Conservation (phyloP, 2,797 vertebrate species). For the Aselliscus stoliczkanus region DNA sequence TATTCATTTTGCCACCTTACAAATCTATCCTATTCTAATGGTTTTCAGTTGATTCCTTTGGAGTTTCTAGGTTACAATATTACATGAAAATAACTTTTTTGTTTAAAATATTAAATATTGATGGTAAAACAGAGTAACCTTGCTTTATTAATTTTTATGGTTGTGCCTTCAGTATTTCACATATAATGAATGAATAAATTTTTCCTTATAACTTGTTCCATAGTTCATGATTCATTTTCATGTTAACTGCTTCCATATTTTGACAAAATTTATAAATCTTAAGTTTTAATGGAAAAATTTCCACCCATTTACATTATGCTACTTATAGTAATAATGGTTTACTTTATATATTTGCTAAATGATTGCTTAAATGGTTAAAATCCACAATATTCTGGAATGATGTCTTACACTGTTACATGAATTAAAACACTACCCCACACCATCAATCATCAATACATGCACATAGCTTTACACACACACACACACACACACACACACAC, state of each 20-base stretch:
- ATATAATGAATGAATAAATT: not conserved
- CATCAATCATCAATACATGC: not conserved
- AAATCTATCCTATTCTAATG: not conserved
- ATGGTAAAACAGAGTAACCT: not conserved
- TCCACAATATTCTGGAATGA: not conserved
- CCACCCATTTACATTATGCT: not conserved
- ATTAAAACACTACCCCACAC: not conserved
- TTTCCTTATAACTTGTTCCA: not conserved
- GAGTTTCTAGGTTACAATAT: not conserved
- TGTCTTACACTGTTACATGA: not conserved
- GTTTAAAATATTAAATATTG: not conserved
- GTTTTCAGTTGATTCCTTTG: not conserved
- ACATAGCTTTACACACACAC: not conserved
- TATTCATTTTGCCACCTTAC: not conserved
- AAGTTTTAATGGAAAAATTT: not conserved
- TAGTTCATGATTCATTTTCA: not conserved
- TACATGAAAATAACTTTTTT: not conserved
- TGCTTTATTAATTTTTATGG: not conserved
- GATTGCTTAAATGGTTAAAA: not conserved
- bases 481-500: not conserved
- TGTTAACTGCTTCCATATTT: not conserved
- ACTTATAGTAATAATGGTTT: not conserved
- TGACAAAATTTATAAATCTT: conserved; percentile 10
- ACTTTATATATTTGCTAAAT: not conserved
- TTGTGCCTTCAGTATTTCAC: not conserved